These are phyloP conservation scores for Guaruba guarouba DNA, from an alignment of 2,113 vertebrate species.

Conservation along the genomic window DNA sequence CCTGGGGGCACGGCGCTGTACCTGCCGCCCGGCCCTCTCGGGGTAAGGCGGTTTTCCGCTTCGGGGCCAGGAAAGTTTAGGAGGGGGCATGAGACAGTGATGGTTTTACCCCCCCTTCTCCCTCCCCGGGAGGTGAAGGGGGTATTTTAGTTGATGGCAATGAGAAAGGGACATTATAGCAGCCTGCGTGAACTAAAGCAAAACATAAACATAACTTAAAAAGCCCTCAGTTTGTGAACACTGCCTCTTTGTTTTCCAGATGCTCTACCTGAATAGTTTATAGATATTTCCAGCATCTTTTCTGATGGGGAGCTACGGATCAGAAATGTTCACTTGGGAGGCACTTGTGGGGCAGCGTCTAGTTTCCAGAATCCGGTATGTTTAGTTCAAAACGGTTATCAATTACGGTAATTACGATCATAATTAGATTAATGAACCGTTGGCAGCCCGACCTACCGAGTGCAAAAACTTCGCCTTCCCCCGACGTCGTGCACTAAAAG, in stretches of 20 bases:
- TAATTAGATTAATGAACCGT: constrained; percentile 84
- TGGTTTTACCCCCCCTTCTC: not conserved
- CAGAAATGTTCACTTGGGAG: constrained; percentile 43
- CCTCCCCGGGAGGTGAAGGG: not conserved
- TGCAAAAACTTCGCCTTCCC: constrained; percentile 72
- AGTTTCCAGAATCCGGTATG: constrained; percentile 59
- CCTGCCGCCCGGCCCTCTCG: not conserved
- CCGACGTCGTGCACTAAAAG: constrained; percentile 60
- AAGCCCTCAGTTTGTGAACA: constrained; percentile 45
- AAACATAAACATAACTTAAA: constrained; percentile 59
- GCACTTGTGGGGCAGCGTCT: constrained; percentile 48
- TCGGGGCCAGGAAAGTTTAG: constrained; percentile 58
- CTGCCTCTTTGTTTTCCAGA: constrained; percentile 71
- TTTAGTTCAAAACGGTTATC: constrained; percentile 77
- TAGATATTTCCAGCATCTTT: constrained; percentile 50
- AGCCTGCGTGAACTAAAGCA: constrained; percentile 52
- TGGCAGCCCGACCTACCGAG: constrained; percentile 70
- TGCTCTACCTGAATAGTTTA: constrained; percentile 44
- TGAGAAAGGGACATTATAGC: not conserved
- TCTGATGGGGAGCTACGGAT: not conserved
- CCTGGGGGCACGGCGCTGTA: not conserved
- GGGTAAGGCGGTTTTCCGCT: not conserved
- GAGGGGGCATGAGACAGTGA: not conserved
- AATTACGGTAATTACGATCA: constrained; percentile 79
- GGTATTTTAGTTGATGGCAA: constrained; percentile 31